A percentile compares a stretch with the other conserved stretches of the same genome.
phyloP scores from a whole-genome alignment of 2,113 vertebrate species.

The Stegastes partitus region DNA sequence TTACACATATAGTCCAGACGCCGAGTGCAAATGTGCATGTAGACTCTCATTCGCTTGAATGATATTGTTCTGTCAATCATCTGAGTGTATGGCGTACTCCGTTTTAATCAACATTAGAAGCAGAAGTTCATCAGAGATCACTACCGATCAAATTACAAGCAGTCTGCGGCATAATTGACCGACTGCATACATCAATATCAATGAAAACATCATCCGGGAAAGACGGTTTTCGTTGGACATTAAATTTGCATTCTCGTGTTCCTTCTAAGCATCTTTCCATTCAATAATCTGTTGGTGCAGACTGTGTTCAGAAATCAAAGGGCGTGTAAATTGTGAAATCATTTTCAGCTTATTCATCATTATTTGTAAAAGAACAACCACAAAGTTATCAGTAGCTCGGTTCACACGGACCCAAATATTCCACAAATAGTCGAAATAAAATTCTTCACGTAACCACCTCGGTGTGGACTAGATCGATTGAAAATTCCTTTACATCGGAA shows the following conservation, averaged over 20 bases:
- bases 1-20: neutral
- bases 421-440: too few species aligned
- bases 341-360: neutral
- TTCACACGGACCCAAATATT: too few species aligned
- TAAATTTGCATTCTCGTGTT: conserved; percentile 28
- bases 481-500: too few species aligned
- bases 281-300: conserved; percentile 14
- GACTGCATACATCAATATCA: conserved; percentile 47
- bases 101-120: conserved; percentile 71
- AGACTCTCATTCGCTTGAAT: conserved; percentile 11
- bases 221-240: conserved; percentile 34
- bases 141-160: conserved; percentile 61
- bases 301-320: conserved; percentile 2
- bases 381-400: too few species aligned
- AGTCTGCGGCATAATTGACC: conserved; percentile 42
- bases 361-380: neutral
- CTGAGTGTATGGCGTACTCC: conserved; percentile 2
- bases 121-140: conserved; percentile 57
- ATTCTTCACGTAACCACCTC: too few species aligned
- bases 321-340: neutral
- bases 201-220: conserved; percentile 27
- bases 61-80: conserved; percentile 77
- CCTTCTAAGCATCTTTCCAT: conserved; percentile 7
- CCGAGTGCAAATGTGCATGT: neutral
- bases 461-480: too few species aligned